Evolutionary conservation across 2,888 invertebrate species (phyloP).

Genomic region (Branchipolynoe longqiensis): DNA sequence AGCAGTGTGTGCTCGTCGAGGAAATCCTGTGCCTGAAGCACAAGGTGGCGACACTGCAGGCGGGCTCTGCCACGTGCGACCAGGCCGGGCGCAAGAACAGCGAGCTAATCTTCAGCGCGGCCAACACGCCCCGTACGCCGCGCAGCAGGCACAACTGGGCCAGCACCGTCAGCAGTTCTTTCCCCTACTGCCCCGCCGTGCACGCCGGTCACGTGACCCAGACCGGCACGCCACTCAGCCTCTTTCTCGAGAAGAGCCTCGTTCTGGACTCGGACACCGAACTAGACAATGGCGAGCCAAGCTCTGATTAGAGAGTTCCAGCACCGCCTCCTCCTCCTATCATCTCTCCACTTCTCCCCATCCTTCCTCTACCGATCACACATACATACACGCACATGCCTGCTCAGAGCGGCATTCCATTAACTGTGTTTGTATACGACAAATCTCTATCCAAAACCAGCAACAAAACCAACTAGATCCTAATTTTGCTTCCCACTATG

Average conservation of each 20-base stretch:
- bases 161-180: constrained; percentile 51
- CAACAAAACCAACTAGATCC: too few species aligned
- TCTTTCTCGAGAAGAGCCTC: constrained; percentile 51
- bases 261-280: constrained; percentile 57
- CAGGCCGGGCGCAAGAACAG: constrained; percentile 48
- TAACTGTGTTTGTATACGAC: too few species aligned
- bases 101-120: constrained; percentile 45
- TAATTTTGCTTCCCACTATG: too few species aligned
- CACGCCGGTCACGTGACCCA: neutral
- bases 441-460: too few species aligned
- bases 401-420: too few species aligned
- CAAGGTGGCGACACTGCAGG: constrained; percentile 65
- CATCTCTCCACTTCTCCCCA: neutral
- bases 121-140: constrained; percentile 28
- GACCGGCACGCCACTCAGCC: constrained; percentile 51
- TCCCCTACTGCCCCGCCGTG: constrained; percentile 48
- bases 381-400: too few species aligned
- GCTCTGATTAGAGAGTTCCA: neutral
- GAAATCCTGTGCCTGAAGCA: constrained; percentile 81
- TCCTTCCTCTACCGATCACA: too few species aligned
- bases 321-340: neutral
- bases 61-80: constrained; percentile 14
- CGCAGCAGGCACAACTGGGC: constrained; percentile 23
- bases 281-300: neutral
- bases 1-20: constrained; percentile 81